Evolutionary conservation across 2,113 vertebrate species (phyloP).

Genomic region (Blennius ocellaris): DNA sequence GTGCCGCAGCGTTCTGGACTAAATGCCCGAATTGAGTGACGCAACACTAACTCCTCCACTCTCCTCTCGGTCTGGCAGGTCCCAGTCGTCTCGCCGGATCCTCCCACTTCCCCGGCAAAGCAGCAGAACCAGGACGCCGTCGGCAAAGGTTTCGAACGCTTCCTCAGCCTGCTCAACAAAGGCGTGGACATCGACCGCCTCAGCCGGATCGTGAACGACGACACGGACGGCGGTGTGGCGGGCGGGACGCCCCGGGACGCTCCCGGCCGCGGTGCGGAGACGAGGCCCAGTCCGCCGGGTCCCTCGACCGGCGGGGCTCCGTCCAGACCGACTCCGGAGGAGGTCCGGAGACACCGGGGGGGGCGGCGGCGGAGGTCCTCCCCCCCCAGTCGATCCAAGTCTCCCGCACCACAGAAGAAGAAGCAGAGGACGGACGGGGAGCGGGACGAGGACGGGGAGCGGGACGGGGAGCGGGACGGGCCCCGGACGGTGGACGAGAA

Average conservation of each 20-base stretch:
- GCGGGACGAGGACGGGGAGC: too few relatives aligned
- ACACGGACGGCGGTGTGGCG: conserved; percentile 12
- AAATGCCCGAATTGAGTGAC: too few relatives aligned
- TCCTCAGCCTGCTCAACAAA: conserved; percentile 75
- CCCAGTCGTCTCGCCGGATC: neutral
- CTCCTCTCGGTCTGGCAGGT: too few relatives aligned
- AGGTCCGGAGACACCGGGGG: neutral
- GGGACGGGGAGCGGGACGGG: neutral
- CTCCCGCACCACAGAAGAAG: neutral
- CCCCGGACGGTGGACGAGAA: conserved; percentile 28
- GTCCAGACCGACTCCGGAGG: neutral
- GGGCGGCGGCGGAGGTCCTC: neutral
- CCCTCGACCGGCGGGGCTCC: neutral
- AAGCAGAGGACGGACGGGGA: conserved; percentile 12
- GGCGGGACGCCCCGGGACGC: neutral
- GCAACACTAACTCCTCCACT: too few relatives aligned
- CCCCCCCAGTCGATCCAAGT: neutral
- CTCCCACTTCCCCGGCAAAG: conserved; percentile 4
- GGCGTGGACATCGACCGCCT: conserved; percentile 71
- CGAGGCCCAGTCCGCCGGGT: neutral
- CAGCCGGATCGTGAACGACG: conserved; percentile 62
- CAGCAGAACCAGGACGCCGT: conserved; percentile 7
- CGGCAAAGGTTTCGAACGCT: conserved; percentile 66
- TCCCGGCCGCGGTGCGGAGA: neutral
- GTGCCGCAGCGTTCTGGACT: too few relatives aligned